phyloP scores from a whole-genome alignment of 2,113 vertebrate species.

The Ophiodon elongatus region DNA sequence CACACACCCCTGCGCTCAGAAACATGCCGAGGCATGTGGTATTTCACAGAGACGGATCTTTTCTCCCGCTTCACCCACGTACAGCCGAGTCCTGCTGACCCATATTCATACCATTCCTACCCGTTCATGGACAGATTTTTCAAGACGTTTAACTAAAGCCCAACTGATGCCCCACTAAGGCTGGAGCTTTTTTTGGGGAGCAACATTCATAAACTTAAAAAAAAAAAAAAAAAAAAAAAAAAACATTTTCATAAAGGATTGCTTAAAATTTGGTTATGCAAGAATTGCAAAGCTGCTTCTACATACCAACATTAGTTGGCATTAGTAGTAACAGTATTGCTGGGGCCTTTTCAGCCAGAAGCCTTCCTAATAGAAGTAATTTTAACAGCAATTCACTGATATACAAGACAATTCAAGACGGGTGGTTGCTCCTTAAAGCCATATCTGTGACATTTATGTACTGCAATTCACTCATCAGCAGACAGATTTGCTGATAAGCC shows the following conservation, averaged over 20 bases:
- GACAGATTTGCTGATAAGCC: background rate
- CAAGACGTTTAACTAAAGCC: too few relatives aligned
- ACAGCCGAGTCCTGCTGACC: slow-evolving; percentile 36
- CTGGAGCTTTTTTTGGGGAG: background rate
- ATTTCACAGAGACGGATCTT: slow-evolving; percentile 63
- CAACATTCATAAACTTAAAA: background rate
- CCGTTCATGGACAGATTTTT: background rate
- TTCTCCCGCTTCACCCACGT: slow-evolving; percentile 12
- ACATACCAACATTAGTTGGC: too few relatives aligned
- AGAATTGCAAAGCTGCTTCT: background rate
- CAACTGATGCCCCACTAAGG: too few relatives aligned
- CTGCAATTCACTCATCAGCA: too few relatives aligned
- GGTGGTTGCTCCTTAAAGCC: too few relatives aligned
- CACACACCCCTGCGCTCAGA: slow-evolving; percentile 48
- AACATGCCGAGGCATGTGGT: slow-evolving; percentile 31
- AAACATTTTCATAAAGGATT: background rate
- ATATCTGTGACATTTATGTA: too few relatives aligned
- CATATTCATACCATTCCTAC: slow-evolving; percentile 29
- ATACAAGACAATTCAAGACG: too few relatives aligned
- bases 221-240: too few relatives aligned
- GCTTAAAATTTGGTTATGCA: background rate
- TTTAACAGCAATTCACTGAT: too few relatives aligned
- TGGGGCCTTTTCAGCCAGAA: too few relatives aligned
- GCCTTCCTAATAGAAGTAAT: too few relatives aligned
- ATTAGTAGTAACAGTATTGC: too few relatives aligned